Evolutionary conservation across 2,113 vertebrate species (phyloP).

Genomic region (Corythaixoides concolor): DNA sequence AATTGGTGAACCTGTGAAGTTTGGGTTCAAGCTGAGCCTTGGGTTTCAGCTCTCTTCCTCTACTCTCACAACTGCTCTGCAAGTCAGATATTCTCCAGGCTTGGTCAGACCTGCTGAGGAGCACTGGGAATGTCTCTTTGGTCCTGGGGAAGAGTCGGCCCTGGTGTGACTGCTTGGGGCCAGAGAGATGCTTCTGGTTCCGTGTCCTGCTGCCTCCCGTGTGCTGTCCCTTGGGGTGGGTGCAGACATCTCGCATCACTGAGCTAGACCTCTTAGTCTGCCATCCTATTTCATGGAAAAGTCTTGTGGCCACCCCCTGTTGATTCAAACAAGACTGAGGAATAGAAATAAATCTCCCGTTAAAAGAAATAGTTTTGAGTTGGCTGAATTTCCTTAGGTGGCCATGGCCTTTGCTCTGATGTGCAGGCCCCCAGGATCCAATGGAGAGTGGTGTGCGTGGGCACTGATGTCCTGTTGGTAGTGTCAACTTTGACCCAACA

Average conservation of each 20-base stretch:
- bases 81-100: neutral
- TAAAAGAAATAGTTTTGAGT: neutral
- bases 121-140: too few species aligned
- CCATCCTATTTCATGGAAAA: neutral
- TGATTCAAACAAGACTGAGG: neutral
- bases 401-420: neutral
- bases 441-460: neutral
- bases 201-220: neutral
- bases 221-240: neutral
- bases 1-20: neutral
- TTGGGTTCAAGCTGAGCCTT: neutral
- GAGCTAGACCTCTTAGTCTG: neutral
- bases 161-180: too few species aligned
- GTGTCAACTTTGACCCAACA: neutral
- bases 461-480: neutral
- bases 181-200: neutral
- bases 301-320: neutral
- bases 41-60: neutral
- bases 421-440: neutral
- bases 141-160: neutral
- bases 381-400: neutral
- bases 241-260: rapidly evolving
- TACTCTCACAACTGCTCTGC: neutral
- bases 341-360: neutral
- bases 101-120: neutral